These are phyloP conservation scores for Microctenopoma stevenorrisi DNA, from an alignment of 2,797 vertebrate genomes.

Conservation along the genomic window DNA sequence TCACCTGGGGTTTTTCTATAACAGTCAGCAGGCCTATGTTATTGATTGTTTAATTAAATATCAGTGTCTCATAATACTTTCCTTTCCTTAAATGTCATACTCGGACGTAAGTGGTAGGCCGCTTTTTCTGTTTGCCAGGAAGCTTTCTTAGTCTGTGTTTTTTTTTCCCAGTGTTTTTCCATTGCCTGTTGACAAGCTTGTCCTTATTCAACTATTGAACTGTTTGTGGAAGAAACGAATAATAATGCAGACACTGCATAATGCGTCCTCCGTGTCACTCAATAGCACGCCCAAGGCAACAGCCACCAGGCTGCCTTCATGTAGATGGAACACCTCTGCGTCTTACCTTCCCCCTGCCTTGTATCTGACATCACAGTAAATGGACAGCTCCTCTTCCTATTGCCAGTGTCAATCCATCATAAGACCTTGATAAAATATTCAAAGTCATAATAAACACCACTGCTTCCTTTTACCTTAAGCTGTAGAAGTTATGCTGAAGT, in stretches of 20 bases:
- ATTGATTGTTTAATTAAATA: slow-evolving; percentile 14
- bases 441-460: slow-evolving; percentile 62
- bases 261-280: slow-evolving; percentile 61
- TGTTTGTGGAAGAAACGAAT: slow-evolving; percentile 50
- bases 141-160: not conserved
- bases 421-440: slow-evolving; percentile 65
- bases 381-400: slow-evolving; percentile 36
- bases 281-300: slow-evolving; percentile 67
- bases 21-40: slow-evolving; percentile 7
- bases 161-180: slow-evolving; percentile 16
- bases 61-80: slow-evolving; percentile 18
- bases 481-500: slow-evolving; percentile 37
- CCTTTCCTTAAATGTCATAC: slow-evolving; percentile 9
- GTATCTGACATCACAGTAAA: slow-evolving; percentile 54
- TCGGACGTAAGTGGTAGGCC: not conserved
- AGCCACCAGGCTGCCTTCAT: slow-evolving; percentile 57
- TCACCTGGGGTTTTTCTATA: slow-evolving; percentile 14
- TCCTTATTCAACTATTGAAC: slow-evolving; percentile 43
- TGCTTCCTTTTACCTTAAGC: slow-evolving; percentile 37
- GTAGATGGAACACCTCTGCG: slow-evolving; percentile 51
- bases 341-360: slow-evolving; percentile 36
- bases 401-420: slow-evolving; percentile 57
- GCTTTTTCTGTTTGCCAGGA: slow-evolving; percentile 11
- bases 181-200: slow-evolving; percentile 18
- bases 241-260: slow-evolving; percentile 49